A percentile compares a stretch with the other conserved stretches of the same genome.
These are phyloP conservation scores for Rhabdomys pumilio DNA, from an alignment of 2,797 vertebrate genomes.

Conservation along the genomic window DNA sequence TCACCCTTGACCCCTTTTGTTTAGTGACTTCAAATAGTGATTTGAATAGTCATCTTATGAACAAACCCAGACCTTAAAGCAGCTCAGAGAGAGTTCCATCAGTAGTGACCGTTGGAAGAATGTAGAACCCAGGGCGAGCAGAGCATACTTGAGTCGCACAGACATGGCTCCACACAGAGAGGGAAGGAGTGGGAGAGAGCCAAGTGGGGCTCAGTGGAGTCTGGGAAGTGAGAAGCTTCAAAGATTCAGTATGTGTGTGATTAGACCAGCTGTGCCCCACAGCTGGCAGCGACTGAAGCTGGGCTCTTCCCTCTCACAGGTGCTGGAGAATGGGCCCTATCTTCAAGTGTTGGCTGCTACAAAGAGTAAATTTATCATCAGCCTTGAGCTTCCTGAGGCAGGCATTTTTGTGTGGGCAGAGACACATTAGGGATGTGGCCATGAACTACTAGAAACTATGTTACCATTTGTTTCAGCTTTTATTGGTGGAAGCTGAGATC, in stretches of 20 bases:
- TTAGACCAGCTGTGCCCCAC: not conserved
- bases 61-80: not conserved
- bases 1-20: not conserved
- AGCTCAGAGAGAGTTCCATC: not conserved
- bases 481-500: not conserved
- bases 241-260: not conserved
- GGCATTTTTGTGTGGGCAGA: not conserved
- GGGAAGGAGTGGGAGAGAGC: not conserved
- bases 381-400: conserved; percentile 8
- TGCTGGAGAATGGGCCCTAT: not conserved
- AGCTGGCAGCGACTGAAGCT: not conserved
- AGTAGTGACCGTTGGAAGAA: not conserved
- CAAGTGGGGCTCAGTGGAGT: not conserved
- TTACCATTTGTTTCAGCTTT: not conserved
- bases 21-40: conserved; percentile 33
- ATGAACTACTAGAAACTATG: not conserved
- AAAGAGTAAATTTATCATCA: conserved; percentile 8
- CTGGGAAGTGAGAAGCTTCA: not conserved
- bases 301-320: conserved; percentile 27
- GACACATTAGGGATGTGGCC: not conserved
- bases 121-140: not conserved
- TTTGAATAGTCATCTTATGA: not conserved
- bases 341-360: conserved; percentile 41
- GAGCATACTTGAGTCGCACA: not conserved
- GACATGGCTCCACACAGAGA: not conserved